phyloP scores from a whole-genome alignment of 1,140 invertebrate species.

The Eupristina koningsbergeri region DNA sequence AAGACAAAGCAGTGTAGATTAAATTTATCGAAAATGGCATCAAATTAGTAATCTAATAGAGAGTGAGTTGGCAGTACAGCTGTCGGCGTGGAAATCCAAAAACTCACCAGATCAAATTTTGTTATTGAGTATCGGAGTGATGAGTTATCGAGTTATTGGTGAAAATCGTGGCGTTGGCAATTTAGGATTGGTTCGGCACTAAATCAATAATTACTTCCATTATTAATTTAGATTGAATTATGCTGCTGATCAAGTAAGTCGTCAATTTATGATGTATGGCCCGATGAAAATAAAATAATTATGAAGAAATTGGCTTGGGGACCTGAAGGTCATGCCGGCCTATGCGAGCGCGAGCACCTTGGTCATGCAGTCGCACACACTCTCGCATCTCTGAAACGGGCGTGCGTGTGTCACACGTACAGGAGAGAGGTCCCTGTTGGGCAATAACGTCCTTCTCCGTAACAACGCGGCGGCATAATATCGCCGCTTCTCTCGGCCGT shows the following conservation, averaged over 20 bases:
- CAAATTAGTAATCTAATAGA: too few species aligned
- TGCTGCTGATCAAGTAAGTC: neutral
- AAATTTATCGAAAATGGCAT: too few species aligned
- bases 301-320: constrained; percentile 27
- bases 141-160: too few species aligned
- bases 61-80: too few species aligned
- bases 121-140: too few species aligned
- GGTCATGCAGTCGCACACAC: constrained; percentile 57
- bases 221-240: constrained; percentile 17
- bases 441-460: constrained; percentile 70
- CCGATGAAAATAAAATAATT: constrained; percentile 43
- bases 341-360: constrained; percentile 55
- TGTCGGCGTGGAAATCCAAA: too few species aligned
- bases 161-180: neutral
- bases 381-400: neutral
- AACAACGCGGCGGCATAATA: constrained; percentile 70
- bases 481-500: constrained; percentile 66
- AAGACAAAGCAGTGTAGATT: too few species aligned
- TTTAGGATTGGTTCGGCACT: neutral
- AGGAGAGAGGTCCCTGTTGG: constrained; percentile 67
- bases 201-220: constrained; percentile 7
- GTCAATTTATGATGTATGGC: neutral
- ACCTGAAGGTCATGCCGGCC: neutral
- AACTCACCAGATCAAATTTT: too few species aligned
- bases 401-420: neutral